These are phyloP conservation scores for Myotis vivesi DNA, from an alignment of 2,797 vertebrate genomes.

Conservation along the genomic window DNA sequence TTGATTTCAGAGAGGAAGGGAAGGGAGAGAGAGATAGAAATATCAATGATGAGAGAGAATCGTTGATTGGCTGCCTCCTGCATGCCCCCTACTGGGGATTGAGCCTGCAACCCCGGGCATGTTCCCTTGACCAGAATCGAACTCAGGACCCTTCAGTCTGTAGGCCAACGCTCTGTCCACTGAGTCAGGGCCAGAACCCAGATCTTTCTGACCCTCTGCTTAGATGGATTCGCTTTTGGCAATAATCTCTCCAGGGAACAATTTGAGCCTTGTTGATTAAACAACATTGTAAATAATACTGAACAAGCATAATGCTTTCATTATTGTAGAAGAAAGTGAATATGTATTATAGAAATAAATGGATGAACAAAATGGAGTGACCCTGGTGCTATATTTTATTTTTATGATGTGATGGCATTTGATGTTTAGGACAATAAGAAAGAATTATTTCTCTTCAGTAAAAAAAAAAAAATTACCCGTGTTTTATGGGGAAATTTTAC, in stretches of 20 bases:
- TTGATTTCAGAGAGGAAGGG: too few species aligned
- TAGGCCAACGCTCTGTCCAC: too few species aligned
- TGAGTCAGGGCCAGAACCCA: background rate
- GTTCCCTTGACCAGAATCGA: too few species aligned
- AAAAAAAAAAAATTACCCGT: slow-evolving; percentile 60
- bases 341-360: slow-evolving; percentile 60
- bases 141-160: too few species aligned
- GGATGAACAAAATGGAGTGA: slow-evolving; percentile 48
- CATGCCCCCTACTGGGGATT: too few species aligned
- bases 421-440: slow-evolving; percentile 66
- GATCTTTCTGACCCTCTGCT: slow-evolving; percentile 5
- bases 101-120: too few species aligned
- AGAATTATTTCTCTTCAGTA: slow-evolving; percentile 59
- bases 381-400: slow-evolving; percentile 47
- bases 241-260: background rate
- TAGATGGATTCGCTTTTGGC: background rate
- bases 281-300: slow-evolving; percentile 42
- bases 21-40: too few species aligned
- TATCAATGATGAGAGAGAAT: too few species aligned
- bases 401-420: slow-evolving; percentile 70
- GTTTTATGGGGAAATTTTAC: slow-evolving; percentile 58
- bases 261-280: slow-evolving; percentile 34
- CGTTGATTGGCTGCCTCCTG: too few species aligned
- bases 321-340: slow-evolving; percentile 34
- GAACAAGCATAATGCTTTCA: slow-evolving; percentile 51